Evolutionary conservation across 2,888 invertebrate species (phyloP).

Genomic region (Hypena proboscidalis): DNA sequence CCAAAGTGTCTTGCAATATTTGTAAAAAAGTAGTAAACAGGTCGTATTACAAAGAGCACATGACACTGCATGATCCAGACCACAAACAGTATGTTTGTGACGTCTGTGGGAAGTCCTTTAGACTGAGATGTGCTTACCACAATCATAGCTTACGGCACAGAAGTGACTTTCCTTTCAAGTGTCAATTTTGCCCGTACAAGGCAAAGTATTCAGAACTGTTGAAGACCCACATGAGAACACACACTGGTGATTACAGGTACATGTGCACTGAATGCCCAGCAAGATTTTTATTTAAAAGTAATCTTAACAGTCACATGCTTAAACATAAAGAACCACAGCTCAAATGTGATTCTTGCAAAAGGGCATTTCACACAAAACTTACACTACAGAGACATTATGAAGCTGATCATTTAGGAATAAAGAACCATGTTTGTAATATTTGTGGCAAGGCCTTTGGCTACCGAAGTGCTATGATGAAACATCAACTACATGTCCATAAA

Average conservation of each 20-base stretch:
- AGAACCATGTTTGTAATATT: slow-evolving; percentile 64
- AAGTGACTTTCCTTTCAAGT: slow-evolving; percentile 64
- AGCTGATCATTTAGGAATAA: slow-evolving; percentile 65
- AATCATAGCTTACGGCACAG: slow-evolving; percentile 62
- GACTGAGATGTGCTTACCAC: slow-evolving; percentile 60
- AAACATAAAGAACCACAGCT: slow-evolving; percentile 62
- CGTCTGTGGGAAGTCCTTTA: slow-evolving; percentile 65
- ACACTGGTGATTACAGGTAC: slow-evolving; percentile 62
- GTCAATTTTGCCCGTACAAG: slow-evolving; percentile 60
- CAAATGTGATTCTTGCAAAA: slow-evolving; percentile 63
- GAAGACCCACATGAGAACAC: slow-evolving; percentile 62
- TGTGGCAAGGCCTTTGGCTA: slow-evolving; percentile 71
- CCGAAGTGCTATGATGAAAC: slow-evolving; percentile 69
- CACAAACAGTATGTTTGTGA: slow-evolving; percentile 66
- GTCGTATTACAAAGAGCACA: slow-evolving; percentile 62
- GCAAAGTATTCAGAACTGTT: slow-evolving; percentile 59
- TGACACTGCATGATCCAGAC: slow-evolving; percentile 65
- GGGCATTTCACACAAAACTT: slow-evolving; percentile 60
- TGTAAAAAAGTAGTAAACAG: slow-evolving; percentile 58
- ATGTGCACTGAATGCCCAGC: slow-evolving; percentile 70
- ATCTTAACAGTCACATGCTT: slow-evolving; percentile 63
- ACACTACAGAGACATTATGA: slow-evolving; percentile 59
- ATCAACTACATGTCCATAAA: slow-evolving; percentile 66
- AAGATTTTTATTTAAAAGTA: slow-evolving; percentile 63
- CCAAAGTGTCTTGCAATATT: slow-evolving; percentile 57